A percentile compares a stretch with the other conserved stretches of the same genome.
Conservation (phyloP, 1,140 invertebrate species). For the Trichonephila inaurata region DNA sequence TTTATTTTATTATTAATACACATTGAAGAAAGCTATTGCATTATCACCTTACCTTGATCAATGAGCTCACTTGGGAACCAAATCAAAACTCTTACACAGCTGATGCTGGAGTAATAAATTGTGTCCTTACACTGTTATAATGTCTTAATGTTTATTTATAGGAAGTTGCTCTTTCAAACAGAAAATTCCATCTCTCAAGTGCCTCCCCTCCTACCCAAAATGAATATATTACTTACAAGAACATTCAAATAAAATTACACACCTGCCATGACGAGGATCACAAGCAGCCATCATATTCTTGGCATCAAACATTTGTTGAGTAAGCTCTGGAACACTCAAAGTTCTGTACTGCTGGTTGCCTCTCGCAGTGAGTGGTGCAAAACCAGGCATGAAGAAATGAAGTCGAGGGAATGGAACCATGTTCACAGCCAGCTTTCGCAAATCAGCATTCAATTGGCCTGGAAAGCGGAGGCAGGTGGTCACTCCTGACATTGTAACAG, state of each 20-base stretch:
- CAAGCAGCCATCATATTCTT: slow-evolving; percentile 90
- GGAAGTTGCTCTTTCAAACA: too few species aligned
- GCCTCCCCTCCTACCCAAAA: too few species aligned
- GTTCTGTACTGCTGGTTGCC: slow-evolving; percentile 83
- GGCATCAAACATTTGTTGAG: slow-evolving; percentile 86
- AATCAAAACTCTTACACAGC: too few species aligned
- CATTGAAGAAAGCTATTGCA: too few species aligned
- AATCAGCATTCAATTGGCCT: slow-evolving; percentile 91
- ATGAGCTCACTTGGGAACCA: too few species aligned
- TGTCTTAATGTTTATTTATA: too few species aligned
- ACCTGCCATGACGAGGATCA: slow-evolving; percentile 85
- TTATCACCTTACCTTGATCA: too few species aligned
- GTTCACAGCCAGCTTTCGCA: slow-evolving; percentile 92
- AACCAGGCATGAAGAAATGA: slow-evolving; percentile 92
- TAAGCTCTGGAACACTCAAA: slow-evolving; percentile 84
- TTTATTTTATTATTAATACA: too few species aligned
- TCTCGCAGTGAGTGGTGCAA: slow-evolving; percentile 86
- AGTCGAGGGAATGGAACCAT: slow-evolving; percentile 89
- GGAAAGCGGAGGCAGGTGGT: slow-evolving; percentile 90
- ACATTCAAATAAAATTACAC: background rate
- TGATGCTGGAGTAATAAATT: too few species aligned
- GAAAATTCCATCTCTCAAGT: too few species aligned
- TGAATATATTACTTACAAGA: too few species aligned
- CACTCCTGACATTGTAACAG: slow-evolving; percentile 87
- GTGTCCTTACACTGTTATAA: too few species aligned